A percentile compares a stretch with the other conserved stretches of the same genome.
Evolutionary conservation across 2,113 vertebrate species (phyloP).

Genomic region (Eretmochelys imbricata): DNA sequence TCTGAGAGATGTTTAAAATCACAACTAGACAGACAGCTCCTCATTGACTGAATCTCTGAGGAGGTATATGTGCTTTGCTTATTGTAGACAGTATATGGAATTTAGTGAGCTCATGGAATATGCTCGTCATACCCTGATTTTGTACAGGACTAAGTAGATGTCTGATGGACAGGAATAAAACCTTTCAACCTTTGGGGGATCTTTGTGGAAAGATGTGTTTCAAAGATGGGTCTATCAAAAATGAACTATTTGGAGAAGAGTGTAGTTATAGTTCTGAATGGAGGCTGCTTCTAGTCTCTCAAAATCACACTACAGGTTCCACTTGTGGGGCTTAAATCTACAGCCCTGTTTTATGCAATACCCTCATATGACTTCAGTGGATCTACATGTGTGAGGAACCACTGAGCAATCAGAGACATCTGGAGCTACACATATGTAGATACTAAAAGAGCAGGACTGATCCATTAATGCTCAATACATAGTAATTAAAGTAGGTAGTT

Average conservation of each 20-base stretch:
- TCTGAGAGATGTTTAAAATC: conserved; percentile 47
- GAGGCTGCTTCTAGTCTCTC: background rate
- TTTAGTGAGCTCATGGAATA: conserved; percentile 9
- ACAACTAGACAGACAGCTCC: conserved; percentile 1
- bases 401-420: conserved; percentile 48
- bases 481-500: background rate
- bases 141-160: background rate
- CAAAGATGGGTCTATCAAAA: background rate
- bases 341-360: background rate
- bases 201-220: background rate
- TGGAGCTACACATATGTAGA: background rate
- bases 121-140: background rate
- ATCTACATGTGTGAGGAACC: conserved; percentile 14
- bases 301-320: background rate
- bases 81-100: conserved; percentile 9
- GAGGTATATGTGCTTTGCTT: background rate
- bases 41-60: background rate
- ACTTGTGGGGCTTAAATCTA: background rate
- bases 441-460: background rate
- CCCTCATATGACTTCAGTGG: conserved; percentile 32
- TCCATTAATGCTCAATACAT: conserved; percentile 44
- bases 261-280: background rate
- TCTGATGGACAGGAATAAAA: background rate
- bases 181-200: background rate
- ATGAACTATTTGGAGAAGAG: background rate